Percentiles rank a stretch among this genome's conserved stretches.
phyloP scores from a whole-genome alignment of 1,140 invertebrate species.

The Zaprionus vittiger region DNA sequence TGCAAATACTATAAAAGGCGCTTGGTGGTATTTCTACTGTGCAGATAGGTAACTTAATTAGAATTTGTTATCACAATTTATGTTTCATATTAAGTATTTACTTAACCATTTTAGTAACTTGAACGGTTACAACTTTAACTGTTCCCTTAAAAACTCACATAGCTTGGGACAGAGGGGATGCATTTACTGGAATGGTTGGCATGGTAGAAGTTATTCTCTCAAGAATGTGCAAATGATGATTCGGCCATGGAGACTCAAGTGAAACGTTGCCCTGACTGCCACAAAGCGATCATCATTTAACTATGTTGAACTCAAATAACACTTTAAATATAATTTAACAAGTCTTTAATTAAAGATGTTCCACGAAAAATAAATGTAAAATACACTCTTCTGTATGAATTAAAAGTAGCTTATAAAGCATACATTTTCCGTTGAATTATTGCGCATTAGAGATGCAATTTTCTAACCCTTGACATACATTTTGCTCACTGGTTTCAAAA shows the following conservation, averaged over 20 bases:
- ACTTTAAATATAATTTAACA: too few species aligned
- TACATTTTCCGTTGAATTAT: background rate
- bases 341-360: too few species aligned
- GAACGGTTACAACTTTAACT: background rate
- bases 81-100: background rate
- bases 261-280: background rate
- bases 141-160: background rate
- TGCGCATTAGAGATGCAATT: background rate
- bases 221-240: background rate
- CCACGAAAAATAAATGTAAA: too few species aligned
- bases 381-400: background rate
- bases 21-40: constrained; percentile 10
- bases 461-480: background rate
- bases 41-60: background rate
- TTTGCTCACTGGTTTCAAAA: background rate
- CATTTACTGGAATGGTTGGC: background rate
- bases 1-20: background rate
- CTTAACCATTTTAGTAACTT: background rate
- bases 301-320: background rate
- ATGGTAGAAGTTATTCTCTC: background rate
- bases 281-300: background rate
- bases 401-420: background rate
- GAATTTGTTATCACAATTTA: background rate
- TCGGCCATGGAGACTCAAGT: background rate
- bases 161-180: background rate